These are phyloP conservation scores for Lamellibrachia columna DNA, from an alignment of 2,888 invertebrate genomes.

Conservation along the genomic window DNA sequence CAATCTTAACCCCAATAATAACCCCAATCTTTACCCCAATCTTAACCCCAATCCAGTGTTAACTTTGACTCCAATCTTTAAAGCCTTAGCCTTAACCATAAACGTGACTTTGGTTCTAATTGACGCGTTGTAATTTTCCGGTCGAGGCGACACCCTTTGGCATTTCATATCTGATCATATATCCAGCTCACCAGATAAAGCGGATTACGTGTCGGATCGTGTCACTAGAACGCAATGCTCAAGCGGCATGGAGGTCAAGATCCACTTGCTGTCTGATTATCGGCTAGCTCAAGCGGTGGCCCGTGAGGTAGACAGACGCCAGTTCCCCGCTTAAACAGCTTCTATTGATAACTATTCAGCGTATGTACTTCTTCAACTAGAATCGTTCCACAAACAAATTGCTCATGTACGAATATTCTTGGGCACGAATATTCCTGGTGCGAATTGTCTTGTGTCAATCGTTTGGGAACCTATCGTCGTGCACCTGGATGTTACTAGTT, in stretches of 20 bases:
- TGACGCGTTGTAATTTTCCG: neutral
- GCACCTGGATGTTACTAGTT: too few species aligned
- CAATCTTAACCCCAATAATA: neutral
- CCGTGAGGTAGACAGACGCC: neutral
- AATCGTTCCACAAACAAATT: too few species aligned
- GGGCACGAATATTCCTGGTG: too few species aligned
- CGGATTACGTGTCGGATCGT: neutral
- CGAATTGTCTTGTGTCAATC: too few species aligned
- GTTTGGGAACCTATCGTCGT: too few species aligned
- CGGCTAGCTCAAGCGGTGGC: neutral
- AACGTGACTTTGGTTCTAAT: neutral
- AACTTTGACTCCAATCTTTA: neutral
- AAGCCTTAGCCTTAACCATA: neutral
- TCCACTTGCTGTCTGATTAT: neutral
- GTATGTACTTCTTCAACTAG: neutral
- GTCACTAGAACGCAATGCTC: neutral
- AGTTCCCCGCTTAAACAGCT: neutral
- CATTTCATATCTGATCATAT: neutral
- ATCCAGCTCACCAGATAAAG: neutral
- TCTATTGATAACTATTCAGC: neutral
- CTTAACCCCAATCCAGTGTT: neutral
- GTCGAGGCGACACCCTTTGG: neutral
- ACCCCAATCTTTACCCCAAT: neutral
- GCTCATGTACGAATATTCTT: too few species aligned
- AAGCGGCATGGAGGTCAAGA: neutral